Evolutionary conservation across 2,888 invertebrate species (phyloP), one percentile per base, ranked within the genome.

Genomic region (Hirudinaria manillensis): DNA sequence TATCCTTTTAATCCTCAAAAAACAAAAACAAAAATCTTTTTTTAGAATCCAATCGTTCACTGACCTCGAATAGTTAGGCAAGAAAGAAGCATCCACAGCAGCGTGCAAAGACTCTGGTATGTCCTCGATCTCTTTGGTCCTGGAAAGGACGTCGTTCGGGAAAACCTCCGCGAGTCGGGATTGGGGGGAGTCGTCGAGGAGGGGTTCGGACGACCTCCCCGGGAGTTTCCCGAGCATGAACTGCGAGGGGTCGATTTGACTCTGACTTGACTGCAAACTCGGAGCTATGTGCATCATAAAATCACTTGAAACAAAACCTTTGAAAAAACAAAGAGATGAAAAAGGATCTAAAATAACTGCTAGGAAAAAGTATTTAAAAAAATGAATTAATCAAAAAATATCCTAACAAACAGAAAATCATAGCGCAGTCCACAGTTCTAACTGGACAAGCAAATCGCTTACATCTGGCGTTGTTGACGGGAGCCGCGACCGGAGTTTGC

Each of bases 51-150:
- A 56, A 27, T 7, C 3, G 13, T 24, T 56, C 3, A 56, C 24
- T 27, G 7, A 61, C 61, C n/a, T 61, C 24, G 13, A 27, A 16
- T 61, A 61, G 24, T 24, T 24, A 1, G 61, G 61, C 24, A 61
- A 24, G 24, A 61, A 27, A 29, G 29, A 7, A 61, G 24, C 24
- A 61, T 61, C 61, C 1, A n/a, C 13, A 27, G 61, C 19, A 16
- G 10, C 21, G 24, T 61, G 29, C 24, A 45, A 7, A 13, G 45
- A 10, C 67, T 82, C 82, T 75, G 85, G 85, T 79, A 84, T 84
- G 80, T 85, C 83, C 77, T 83, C 83, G 53, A 84, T 81, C 76
- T 84, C 84, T 3, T 81, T 80, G 19, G 82, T 81, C 45, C 85
- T 79, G 21, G 72, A 55, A 65, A 78, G 56, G 21, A 29, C 29